Evolutionary conservation across 2,113 vertebrate genomes (phyloP).

Genomic region (Mesocricetus auratus): DNA sequence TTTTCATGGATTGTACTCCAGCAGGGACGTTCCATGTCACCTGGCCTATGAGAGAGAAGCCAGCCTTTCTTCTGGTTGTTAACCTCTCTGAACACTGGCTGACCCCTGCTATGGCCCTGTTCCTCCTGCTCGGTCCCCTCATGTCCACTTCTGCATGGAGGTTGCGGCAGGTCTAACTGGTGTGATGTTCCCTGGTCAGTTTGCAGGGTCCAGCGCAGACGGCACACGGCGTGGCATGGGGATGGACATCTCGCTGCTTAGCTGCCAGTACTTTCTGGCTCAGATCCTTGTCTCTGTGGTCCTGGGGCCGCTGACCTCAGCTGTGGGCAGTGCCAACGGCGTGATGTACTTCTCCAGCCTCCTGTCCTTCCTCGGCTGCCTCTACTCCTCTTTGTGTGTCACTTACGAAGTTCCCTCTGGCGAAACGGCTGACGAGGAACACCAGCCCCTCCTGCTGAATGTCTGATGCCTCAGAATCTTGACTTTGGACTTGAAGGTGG

Average conservation of each 20-base stretch:
- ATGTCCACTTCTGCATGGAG: neutral
- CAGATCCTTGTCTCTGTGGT: conserved; percentile 96
- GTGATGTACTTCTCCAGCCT: conserved; percentile 99
- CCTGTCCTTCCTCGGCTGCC: conserved; percentile 96
- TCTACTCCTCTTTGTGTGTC: conserved; percentile 96
- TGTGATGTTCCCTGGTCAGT: conserved; percentile 85
- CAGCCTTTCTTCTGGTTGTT: neutral
- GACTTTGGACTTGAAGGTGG: neutral
- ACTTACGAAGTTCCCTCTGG: conserved; percentile 93
- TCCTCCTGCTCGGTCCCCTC: neutral
- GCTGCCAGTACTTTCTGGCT: conserved; percentile 98
- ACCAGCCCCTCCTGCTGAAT: conserved; percentile 92
- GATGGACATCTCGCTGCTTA: conserved; percentile 97
- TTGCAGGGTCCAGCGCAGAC: conserved; percentile 92
- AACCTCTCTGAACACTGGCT: neutral
- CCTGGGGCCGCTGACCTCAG: conserved; percentile 96
- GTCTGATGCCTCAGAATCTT: conserved; percentile 66
- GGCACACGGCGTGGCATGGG: conserved; percentile 95
- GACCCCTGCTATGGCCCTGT: neutral
- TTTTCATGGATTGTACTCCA: neutral
- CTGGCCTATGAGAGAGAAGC: neutral
- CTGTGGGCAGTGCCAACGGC: conserved; percentile 96
- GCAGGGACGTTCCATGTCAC: neutral
- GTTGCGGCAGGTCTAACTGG: neutral
- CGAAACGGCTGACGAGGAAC: conserved; percentile 91